Evolutionary conservation across 2,113 vertebrate species (phyloP), one percentile per base, ranked within the genome.

Genomic region (Microtus montanus): DNA sequence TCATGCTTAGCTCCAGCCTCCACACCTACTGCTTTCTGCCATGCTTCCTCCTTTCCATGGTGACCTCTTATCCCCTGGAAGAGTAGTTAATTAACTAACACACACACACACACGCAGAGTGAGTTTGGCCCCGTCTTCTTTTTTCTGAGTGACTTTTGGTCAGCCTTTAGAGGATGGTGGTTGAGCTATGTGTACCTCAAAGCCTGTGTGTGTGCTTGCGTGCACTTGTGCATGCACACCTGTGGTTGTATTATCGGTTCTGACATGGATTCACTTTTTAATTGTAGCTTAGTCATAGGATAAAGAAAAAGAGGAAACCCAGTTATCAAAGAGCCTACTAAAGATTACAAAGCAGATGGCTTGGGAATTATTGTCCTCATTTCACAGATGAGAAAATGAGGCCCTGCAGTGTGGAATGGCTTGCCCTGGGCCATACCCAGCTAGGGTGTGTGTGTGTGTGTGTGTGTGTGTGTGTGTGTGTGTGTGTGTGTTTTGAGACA

Each of bases 161-260:
- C 58, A 84, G 44, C n/a, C 35, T 5, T 26, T 35, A 17, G 20
- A 47, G n/a, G 49, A 71, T 49, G 75, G n/a, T 4, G 12, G 11
- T 38, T 33, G 12, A 74, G 26, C 47, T 22, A 44, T 47, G 68
- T 75, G 54, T 33, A 5, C 33, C 20, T 9, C 0, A 49, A 35
- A 49, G 7, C 19, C 47, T 35, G 63, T 13, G 66, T 15, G 28
- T 11, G 41, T 24, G 66, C 4, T 1, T 9, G 9, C 15, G 35
- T 7, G 73, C 6, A 6, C 74, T 14, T 2, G 0, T 15, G 14
- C 5, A 26, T 17, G 24, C 49, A 68, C 0, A n/a, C 47, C 66
- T 26, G 7, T 52, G 30, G 54, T 33, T 44, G 30, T 49, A 49
- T 14, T 33, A 10, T 73, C 6, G 75, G 38, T 74, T 41, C 89